Base-by-base conservation (phyloP, 2,113 vertebrate genomes). In the Notarius lentiginosus region DNA sequence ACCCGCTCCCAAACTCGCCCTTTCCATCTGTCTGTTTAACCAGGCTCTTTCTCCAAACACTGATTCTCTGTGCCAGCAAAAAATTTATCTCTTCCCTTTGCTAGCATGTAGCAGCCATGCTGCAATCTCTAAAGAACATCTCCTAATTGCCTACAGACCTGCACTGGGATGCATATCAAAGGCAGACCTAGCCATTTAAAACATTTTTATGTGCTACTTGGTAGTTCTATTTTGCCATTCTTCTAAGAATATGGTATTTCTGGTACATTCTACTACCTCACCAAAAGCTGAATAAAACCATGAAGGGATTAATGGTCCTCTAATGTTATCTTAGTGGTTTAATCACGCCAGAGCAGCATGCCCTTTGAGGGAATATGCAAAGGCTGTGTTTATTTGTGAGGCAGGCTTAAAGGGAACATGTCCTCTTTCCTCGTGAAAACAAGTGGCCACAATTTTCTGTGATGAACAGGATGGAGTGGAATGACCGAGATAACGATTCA, bases 101-200 rank as follows among this genome's bases (percentile, higher is more conserved):
- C 89, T 85, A 80, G 56, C 27, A 88, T 66, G 79, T 65, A 83
- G 77, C 70, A 63, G 84, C 83, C 15, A 60, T 15, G 27, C 85
- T 79, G 41, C 87, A 87, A 87, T 92, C 89, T 86, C 88, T 56
- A 87, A 65, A 82, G 87, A 81, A 88, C 68, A 90, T 90, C 89
- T 87, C 84, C 49, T 89, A 90, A 90, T 88, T 90, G 88, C 86
- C 87, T 87, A 72, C 90, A 92, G 90, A 91, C 88, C 61, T 86
- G 63, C 8, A 5, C 82, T 34, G 4, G 60, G 76, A 60, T 41
- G 15, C 12, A 56, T 85, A 89, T 80, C 83, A 80, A 85, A 85
- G 83, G 86, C 79, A 77, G 41, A 68, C 79, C 82, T 24, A 53
- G 55, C 76, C 56, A 53, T 60, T 56, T 89, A n/a, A 80, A 41